Evolutionary conservation across 2,797 vertebrate species (phyloP).

Genomic region (Bryconaethiops microstoma): DNA sequence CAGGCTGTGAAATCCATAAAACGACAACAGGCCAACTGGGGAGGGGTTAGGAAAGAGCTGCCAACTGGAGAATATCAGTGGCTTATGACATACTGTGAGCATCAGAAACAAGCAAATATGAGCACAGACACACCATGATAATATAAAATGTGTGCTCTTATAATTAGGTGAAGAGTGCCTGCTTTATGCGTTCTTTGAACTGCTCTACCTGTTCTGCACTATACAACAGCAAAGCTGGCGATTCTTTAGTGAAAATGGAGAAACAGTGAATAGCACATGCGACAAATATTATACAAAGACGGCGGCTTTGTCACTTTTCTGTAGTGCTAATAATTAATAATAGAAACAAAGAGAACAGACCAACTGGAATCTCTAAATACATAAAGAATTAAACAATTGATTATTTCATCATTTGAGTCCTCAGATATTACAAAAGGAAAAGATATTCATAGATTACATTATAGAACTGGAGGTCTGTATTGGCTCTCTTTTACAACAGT

Average conservation of each 20-base stretch:
- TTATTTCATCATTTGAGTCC: too few relatives aligned
- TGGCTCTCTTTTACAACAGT: too few relatives aligned
- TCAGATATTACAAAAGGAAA: too few relatives aligned
- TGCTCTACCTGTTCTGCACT: not conserved
- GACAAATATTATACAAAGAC: too few relatives aligned
- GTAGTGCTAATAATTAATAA: too few relatives aligned
- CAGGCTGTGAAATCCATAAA: constrained; percentile 22
- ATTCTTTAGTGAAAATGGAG: not conserved
- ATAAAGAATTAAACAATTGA: too few relatives aligned
- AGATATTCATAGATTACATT: too few relatives aligned
- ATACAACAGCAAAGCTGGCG: not conserved
- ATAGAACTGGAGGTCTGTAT: too few relatives aligned
- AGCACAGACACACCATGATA: constrained; percentile 7
- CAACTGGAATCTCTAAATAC: too few relatives aligned
- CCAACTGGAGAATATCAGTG: constrained; percentile 48
- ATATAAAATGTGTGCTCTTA: not conserved
- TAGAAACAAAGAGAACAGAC: too few relatives aligned
- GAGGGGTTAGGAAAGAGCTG: constrained; percentile 56
- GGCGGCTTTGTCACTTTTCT: too few relatives aligned
- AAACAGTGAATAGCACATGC: too few relatives aligned
- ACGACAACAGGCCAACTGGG: constrained; percentile 49
- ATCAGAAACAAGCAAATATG: constrained; percentile 30
- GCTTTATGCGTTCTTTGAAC: not conserved
- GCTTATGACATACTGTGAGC: constrained; percentile 31
- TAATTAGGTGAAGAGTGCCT: not conserved